Base-by-base conservation (phyloP, 2,113 vertebrate genomes). In the Pelobates fuscus region DNA sequence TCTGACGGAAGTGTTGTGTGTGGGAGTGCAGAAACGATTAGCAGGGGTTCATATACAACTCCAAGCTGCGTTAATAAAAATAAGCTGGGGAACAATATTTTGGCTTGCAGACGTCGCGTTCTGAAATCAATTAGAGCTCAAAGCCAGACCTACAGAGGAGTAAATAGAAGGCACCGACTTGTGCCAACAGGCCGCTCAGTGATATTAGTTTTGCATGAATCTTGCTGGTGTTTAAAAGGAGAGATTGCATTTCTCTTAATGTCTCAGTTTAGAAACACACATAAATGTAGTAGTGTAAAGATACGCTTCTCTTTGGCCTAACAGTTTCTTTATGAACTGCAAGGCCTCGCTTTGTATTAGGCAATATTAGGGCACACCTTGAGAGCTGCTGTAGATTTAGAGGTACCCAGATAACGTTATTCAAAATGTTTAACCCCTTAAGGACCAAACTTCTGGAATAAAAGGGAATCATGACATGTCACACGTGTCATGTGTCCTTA, bases 91-190 rank as follows among this genome's bases (percentile, higher is more conserved):
- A 30, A 63, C 60, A 46, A 76, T 60, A 76, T 76, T 67, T 60
- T 76, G 72, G 72, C 72, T 76, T 11, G 29, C 4, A 59, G 49
- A 67, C 37, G 12, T 59, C 21, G 21, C 52, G 44, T 43, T 67
- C 72, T 76, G 72, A 76, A 76, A 76, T 32, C 72, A 76, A 76
- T 76, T 76, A 67, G 55, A 5, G 37, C 54, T 58, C 41, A 17
- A 63, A 76, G 72, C 37, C 63, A 76, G 72, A 76, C 72, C 72
- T 76, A 29, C 72, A 76, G 72, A 29, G 72, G 46, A 76, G 72
- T 27, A 32, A 17, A 37, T 25, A 15, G 49, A 59, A 25, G 55
- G 23, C 3, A 20, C 14, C 15, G 29, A n/a, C 41, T 14, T 49
- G 70, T 49, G 46, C 70, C 46, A 66, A 27, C 52, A 20, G 25